phyloP scores from a whole-genome alignment of 2,888 invertebrate genomes.

The Limnephilus marmoratus region DNA sequence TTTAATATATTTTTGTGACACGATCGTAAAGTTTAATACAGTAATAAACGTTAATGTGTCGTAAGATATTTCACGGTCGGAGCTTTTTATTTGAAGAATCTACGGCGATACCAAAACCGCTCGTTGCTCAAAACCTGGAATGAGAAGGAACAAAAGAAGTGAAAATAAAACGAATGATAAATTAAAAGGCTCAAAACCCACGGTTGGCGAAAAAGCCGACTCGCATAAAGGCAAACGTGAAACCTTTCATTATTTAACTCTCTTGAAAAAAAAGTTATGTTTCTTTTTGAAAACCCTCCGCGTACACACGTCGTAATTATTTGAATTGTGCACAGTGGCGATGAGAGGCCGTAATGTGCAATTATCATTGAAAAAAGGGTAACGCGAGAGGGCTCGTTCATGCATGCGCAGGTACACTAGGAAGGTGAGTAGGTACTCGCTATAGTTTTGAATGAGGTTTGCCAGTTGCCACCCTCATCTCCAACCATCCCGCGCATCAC shows the following conservation, averaged over 20 bases:
- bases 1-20: background rate
- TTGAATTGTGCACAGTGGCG: conserved; percentile 10
- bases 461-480: conserved; percentile 38
- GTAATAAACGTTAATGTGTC: conserved; percentile 6
- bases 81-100: background rate
- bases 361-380: conserved; percentile 13
- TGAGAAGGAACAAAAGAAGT: conserved; percentile 49
- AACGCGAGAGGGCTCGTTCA: background rate
- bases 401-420: background rate
- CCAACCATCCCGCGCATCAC: conserved; percentile 52
- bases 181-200: background rate
- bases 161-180: conserved; percentile 37
- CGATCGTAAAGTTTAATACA: background rate
- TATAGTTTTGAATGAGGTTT: conserved; percentile 36
- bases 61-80: background rate
- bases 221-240: background rate
- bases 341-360: conserved; percentile 24
- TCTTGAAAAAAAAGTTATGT: background rate
- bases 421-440: conserved; percentile 26
- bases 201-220: background rate
- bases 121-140: conserved; percentile 10
- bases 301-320: conserved; percentile 3
- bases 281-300: background rate
- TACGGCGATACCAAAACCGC: background rate
- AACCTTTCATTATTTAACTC: background rate